phyloP scores from a whole-genome alignment of 2,797 vertebrate genomes.

The Microchirus variegatus region DNA sequence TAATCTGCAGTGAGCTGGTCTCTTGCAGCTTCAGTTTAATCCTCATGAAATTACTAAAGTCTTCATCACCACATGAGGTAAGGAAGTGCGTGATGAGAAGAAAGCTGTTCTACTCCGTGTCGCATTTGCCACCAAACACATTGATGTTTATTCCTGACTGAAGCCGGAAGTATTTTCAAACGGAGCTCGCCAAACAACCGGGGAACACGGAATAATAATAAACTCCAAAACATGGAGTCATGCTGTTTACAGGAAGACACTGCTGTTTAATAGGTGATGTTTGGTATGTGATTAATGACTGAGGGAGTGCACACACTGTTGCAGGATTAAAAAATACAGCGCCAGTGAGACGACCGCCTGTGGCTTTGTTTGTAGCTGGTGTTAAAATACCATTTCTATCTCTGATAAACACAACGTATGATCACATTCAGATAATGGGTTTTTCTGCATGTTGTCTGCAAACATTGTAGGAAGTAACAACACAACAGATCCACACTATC shows the following conservation, averaged over 20 bases:
- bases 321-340: conserved; percentile 15
- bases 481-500: too few relatives aligned
- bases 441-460: too few relatives aligned
- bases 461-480: too few relatives aligned
- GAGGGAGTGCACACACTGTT: conserved; percentile 18
- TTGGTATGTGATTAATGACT: conserved; percentile 54
- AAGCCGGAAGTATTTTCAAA: conserved; percentile 75
- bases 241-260: conserved; percentile 76
- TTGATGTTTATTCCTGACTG: conserved; percentile 73
- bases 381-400: not conserved
- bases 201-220: conserved; percentile 60
- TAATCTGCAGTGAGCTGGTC: not conserved
- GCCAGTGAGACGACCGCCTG: conserved; percentile 1
- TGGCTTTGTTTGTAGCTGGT: not conserved
- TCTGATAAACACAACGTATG: not conserved
- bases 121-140: conserved; percentile 54
- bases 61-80: conserved; percentile 53
- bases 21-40: conserved; percentile 2
- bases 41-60: conserved; percentile 36
- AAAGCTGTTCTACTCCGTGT: conserved; percentile 52
- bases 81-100: conserved; percentile 67
- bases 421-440: not conserved
- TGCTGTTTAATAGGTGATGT: conserved; percentile 49
- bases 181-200: conserved; percentile 41
- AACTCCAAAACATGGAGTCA: conserved; percentile 57